These are phyloP conservation scores for Volucella inanis DNA, from an alignment of 2,888 invertebrate species.

Conservation along the genomic window DNA sequence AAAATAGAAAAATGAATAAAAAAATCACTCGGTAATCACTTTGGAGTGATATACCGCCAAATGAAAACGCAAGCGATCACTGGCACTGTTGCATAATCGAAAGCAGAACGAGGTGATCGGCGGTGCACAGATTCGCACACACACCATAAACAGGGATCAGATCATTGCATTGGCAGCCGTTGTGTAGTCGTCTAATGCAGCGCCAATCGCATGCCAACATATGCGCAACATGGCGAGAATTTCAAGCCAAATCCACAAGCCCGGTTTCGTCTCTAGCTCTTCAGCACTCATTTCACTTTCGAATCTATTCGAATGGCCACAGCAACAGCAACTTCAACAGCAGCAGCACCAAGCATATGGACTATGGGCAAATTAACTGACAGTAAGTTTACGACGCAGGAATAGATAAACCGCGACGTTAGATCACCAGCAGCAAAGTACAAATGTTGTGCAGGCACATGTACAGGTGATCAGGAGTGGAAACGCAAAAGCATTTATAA, in stretches of 20 bases:
- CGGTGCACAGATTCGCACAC: constrained; percentile 6
- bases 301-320: constrained; percentile 52
- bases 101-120: constrained; percentile 63
- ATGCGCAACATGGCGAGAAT: constrained; percentile 56
- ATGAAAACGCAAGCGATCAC: constrained; percentile 58
- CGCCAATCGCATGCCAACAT: constrained; percentile 45
- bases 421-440: constrained; percentile 7
- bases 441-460: too few species aligned
- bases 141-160: neutral
- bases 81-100: constrained; percentile 66
- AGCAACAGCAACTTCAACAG: neutral
- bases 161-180: neutral
- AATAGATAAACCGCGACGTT: constrained; percentile 49
- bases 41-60: constrained; percentile 23
- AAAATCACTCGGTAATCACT: neutral
- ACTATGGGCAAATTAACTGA: constrained; percentile 60
- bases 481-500: constrained; percentile 55
- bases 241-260: constrained; percentile 4
- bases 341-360: constrained; percentile 30
- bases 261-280: neutral
- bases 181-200: constrained; percentile 18
- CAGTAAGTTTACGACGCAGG: constrained; percentile 55
- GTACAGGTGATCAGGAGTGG: constrained; percentile 68
- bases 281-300: constrained; percentile 54
- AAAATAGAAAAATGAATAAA: neutral